Base-by-base conservation (phyloP, 1,140 invertebrate species). In the Elysia chlorotica region DNA sequence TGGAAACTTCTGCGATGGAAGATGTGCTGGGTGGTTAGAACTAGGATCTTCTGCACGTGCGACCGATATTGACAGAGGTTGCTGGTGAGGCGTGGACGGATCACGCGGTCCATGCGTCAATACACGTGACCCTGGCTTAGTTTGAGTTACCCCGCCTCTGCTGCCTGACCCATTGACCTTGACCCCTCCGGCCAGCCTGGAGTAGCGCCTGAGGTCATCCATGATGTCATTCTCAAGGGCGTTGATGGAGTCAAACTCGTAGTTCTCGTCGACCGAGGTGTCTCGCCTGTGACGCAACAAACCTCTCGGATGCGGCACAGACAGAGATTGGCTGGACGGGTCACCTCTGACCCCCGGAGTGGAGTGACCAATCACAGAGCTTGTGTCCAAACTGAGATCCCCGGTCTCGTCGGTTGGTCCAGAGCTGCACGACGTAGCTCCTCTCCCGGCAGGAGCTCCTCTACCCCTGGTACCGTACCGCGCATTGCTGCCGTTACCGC, bases 241-340 rank as follows among this genome's bases (percentile, higher is more conserved):
- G 73, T 82, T 80, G 59, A 83, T 75, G 17, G 87, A 92, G 87
- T 96, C 95, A 88, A 96, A 97, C 87, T 97, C 96, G 87, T 97
- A 98, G 86, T 97, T 96, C 59, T 95, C 95, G 86, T 97, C 96
- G 53, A 96, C 95, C 80, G 94, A 96, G 67, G 93, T 91, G 87
- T 96, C 94, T 17, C 92, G 81, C 33, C 65, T 81, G 65, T 75
- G 78, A 75, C 61, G 69, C n/a, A n/a, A n/a, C n/a, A n/a, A n/a
- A n/a, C n/a, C n/a, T n/a, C n/a, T n/a, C n/a, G n/a, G n/a, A n/a
- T n/a, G n/a, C n/a, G n/a, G n/a, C n/a, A n/a, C n/a, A n/a, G n/a
- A n/a, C n/a, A n/a, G n/a, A n/a, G n/a, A n/a, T n/a, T n/a, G n/a
- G n/a, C n/a, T n/a, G 56, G 57, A 33, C 19, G 30, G 66, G 2